phyloP scores from a whole-genome alignment of 2,888 invertebrate genomes.

The Cephus nigrinus region DNA sequence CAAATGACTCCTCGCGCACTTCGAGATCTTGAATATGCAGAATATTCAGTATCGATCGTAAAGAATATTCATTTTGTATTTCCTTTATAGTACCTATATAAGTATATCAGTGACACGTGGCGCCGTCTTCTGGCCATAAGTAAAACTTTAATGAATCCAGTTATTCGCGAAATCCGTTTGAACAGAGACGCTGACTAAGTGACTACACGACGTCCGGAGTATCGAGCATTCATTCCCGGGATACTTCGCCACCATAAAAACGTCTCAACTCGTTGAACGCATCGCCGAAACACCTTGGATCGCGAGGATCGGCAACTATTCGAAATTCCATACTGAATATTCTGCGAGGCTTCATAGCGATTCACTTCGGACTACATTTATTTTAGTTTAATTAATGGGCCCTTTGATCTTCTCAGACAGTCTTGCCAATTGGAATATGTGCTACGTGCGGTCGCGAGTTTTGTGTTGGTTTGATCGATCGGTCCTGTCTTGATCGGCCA shows the following conservation, averaged over 20 bases:
- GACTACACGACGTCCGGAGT: background rate
- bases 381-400: too few species aligned
- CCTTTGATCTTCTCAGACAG: background rate
- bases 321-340: background rate
- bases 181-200: slow-evolving; percentile 12
- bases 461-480: background rate
- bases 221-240: slow-evolving; percentile 13
- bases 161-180: slow-evolving; percentile 16
- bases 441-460: background rate
- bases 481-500: background rate
- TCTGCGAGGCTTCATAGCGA: background rate
- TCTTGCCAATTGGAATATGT: background rate
- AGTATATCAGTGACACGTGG: background rate
- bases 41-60: background rate
- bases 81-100: background rate
- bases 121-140: background rate
- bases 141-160: background rate
- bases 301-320: background rate
- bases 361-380: background rate
- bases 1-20: background rate
- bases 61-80: background rate
- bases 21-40: background rate
- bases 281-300: background rate
- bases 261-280: background rate
- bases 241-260: slow-evolving; percentile 15